Percentiles rank a stretch among this genome's conserved stretches.
phyloP scores from a whole-genome alignment of 2,113 vertebrate genomes.

The Bambusicola thoracicus region DNA sequence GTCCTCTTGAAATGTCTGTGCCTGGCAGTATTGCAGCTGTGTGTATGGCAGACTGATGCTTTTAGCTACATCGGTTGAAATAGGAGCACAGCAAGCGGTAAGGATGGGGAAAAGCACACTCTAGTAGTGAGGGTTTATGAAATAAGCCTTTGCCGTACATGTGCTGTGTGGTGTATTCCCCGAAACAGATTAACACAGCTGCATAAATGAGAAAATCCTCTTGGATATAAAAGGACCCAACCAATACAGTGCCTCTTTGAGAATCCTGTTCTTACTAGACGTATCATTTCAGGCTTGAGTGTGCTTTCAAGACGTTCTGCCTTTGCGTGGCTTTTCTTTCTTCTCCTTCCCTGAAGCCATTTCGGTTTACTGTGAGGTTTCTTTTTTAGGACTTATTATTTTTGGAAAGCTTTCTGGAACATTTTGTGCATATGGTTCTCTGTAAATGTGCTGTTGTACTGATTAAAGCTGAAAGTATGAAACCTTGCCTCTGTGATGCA shows the following conservation, averaged over 20 bases:
- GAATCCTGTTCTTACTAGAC: background rate
- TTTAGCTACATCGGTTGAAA: background rate
- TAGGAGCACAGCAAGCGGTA: background rate
- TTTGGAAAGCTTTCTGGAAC: conserved; percentile 78
- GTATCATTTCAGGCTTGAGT: background rate
- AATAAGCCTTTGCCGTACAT: background rate
- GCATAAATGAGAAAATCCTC: background rate
- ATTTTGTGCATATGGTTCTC: conserved; percentile 65
- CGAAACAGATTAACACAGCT: background rate
- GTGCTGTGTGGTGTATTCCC: background rate
- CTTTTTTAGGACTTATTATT: conserved; percentile 72
- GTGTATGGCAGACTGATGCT: background rate
- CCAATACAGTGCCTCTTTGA: background rate
- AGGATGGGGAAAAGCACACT: background rate
- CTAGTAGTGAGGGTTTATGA: background rate
- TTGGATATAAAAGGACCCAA: background rate
- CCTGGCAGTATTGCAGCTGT: background rate
- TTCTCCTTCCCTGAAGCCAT: conserved; percentile 16
- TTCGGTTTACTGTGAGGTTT: conserved; percentile 52
- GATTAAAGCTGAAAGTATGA: conserved; percentile 68
- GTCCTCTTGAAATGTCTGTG: background rate
- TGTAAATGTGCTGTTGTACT: conserved; percentile 70
- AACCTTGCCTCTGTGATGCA: conserved; percentile 42
- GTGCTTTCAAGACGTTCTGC: background rate
- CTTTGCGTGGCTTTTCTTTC: background rate